Evolutionary conservation across 2,113 vertebrate species (phyloP), one percentile per base, ranked within the genome.

Genomic region (Lophius piscatorius): DNA sequence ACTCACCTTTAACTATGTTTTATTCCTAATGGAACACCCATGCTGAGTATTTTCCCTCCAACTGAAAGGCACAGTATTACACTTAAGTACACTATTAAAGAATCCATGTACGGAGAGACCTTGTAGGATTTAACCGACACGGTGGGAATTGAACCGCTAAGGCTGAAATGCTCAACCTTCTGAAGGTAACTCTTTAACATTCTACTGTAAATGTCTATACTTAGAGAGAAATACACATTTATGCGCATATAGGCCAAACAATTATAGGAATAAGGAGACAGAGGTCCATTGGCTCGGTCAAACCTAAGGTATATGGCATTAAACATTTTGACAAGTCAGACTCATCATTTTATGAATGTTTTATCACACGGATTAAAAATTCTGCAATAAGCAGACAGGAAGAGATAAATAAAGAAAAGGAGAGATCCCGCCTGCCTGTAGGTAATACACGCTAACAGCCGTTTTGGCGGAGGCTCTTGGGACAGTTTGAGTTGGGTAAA

Each of bases 401-500:
- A 13, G 13, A 52, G 42, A 22, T 57, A 44, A 40, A 70, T 57
- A 65, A n/a, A n/a, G n/a, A n/a, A 55, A 54, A 17, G 55, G 52
- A 21, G 35, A 62, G 70, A 71, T 16, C 28, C 22, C 41, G 60
- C 59, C 41, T 52, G 69, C 60, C 70, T 76, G 78, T 74, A 75
- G 66, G 68, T 72, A 65, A 46, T 47, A 44, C 63, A 69, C 44
- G 64, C 63, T 34, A 73, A 75, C 84, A 85, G 82, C 82, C 87
- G 82, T 81, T 88, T 79, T 74, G 72, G 69, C 71, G 39, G 66
- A 45, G 63, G 70, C 82, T 81, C 78, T 36, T 35, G 84, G 73
- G 82, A 87, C 74, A 77, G 50, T 82, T 84, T 83, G 60, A 59
- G 70, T 82, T 74, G 76, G 64, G 63, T 83, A 85, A 87, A 85